phyloP scores from a whole-genome alignment of 1,140 invertebrate species.

The Maconellicoccus hirsutus region DNA sequence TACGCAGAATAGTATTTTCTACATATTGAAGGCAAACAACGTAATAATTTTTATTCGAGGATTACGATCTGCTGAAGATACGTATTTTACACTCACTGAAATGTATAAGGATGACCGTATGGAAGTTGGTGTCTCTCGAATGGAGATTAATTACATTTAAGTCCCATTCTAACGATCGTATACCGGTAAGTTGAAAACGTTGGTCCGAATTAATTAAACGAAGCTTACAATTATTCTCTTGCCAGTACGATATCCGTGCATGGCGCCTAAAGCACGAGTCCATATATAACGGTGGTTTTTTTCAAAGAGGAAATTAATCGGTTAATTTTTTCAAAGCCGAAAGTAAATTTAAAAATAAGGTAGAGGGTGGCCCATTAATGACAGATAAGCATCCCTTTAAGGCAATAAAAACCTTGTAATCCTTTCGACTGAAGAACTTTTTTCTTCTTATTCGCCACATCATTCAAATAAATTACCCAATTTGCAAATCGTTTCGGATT shows the following conservation, averaged over 20 bases:
- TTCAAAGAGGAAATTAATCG: background rate
- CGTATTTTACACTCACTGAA: background rate
- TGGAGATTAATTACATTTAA: constrained; percentile 19
- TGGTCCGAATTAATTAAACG: constrained; percentile 15
- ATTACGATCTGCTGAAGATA: no score
- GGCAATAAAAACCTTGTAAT: background rate
- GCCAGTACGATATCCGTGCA: no score
- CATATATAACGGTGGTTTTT: no score
- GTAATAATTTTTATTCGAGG: no score
- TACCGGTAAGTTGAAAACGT: constrained; percentile 12
- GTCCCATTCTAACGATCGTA: constrained; percentile 12
- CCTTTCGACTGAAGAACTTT: background rate
- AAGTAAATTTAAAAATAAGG: background rate
- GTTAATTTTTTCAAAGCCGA: background rate
- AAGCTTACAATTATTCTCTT: background rate
- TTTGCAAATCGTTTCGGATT: background rate
- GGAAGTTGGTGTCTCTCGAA: background rate
- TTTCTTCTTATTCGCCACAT: background rate
- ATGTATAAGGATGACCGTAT: background rate
- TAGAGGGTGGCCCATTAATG: background rate
- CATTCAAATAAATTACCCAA: background rate
- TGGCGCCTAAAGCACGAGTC: no score
- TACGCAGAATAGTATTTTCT: no score
- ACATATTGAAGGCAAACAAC: no score
- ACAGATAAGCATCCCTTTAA: background rate